phyloP scores from a whole-genome alignment of 2,113 vertebrate species.

The Heloderma charlesbogerti region DNA sequence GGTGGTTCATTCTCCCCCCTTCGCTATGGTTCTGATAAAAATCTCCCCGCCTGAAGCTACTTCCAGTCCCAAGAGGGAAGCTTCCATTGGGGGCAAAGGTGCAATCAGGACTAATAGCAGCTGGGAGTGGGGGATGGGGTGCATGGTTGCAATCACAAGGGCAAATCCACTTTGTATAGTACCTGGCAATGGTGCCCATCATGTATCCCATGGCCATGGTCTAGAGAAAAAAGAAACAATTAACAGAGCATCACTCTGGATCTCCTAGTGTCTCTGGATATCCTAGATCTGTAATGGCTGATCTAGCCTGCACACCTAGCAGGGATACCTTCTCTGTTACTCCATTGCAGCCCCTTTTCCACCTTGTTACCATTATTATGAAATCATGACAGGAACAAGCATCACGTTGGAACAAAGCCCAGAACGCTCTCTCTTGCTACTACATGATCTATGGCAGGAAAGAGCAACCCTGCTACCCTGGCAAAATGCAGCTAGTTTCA shows the following conservation, averaged over 20 bases:
- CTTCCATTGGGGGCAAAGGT: too few species aligned
- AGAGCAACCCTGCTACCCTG: neutral
- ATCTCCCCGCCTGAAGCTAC: too few species aligned
- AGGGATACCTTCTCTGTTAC: neutral
- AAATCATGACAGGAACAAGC: neutral
- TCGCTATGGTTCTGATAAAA: too few species aligned
- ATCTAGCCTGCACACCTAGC: neutral
- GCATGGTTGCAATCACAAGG: neutral
- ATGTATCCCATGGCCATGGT: conserved; percentile 91
- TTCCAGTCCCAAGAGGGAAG: too few species aligned
- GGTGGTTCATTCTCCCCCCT: too few species aligned
- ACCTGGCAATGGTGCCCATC: conserved; percentile 93
- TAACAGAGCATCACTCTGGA: fast-evolving
- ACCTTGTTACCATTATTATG: too few species aligned
- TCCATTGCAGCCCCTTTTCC: too few species aligned
- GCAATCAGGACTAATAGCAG: too few species aligned
- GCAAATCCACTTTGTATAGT: neutral
- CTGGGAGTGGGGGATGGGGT: too few species aligned
- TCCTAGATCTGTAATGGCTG: neutral
- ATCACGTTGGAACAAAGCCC: neutral
- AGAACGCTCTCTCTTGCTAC: neutral
- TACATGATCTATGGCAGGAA: neutral
- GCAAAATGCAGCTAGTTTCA: neutral
- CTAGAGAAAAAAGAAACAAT: conserved; percentile 71
- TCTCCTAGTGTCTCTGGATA: too few species aligned